A percentile compares a stretch with the other conserved stretches of the same genome.
These are phyloP conservation scores for Meleagris gallopavo DNA, from an alignment of 2,113 vertebrate genomes.

Conservation along the genomic window DNA sequence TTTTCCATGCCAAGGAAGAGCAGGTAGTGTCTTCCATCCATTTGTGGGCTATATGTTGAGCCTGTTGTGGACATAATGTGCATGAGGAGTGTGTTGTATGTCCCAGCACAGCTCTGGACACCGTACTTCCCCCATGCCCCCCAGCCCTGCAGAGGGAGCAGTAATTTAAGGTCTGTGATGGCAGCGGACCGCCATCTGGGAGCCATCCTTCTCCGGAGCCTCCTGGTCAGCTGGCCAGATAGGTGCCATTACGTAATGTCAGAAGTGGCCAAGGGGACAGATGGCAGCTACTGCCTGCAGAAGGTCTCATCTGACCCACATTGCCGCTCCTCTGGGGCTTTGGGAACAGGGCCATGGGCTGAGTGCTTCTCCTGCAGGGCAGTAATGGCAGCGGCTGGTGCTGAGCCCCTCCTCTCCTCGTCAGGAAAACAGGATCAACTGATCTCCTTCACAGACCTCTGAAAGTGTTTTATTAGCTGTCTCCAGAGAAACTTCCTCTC, in stretches of 20 bases:
- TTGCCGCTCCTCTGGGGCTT: accelerated
- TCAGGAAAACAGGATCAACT: not conserved
- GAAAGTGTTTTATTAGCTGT: constrained; percentile 21
- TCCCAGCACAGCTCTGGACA: not conserved
- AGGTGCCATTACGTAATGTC: not conserved
- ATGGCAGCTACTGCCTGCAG: not conserved
- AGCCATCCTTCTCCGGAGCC: not conserved
- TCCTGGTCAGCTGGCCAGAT: not conserved
- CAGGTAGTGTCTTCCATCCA: not conserved
- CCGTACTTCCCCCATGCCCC: not conserved
- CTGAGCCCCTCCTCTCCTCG: not conserved
- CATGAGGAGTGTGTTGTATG: not conserved
- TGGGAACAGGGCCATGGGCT: not conserved
- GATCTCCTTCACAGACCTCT: constrained; percentile 9
- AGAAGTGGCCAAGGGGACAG: constrained; percentile 43
- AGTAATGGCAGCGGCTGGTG: accelerated
- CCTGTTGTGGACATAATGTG: not conserved
- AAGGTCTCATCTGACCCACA: not conserved
- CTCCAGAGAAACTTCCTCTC: constrained; percentile 32
- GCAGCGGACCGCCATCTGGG: constrained; percentile 26
- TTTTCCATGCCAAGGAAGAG: not conserved
- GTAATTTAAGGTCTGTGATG: accelerated
- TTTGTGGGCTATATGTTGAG: accelerated
- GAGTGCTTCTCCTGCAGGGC: accelerated
- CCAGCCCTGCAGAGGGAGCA: not conserved